phyloP scores from a whole-genome alignment of 2,797 vertebrate genomes.

The Chiroxiphia lanceolata region DNA sequence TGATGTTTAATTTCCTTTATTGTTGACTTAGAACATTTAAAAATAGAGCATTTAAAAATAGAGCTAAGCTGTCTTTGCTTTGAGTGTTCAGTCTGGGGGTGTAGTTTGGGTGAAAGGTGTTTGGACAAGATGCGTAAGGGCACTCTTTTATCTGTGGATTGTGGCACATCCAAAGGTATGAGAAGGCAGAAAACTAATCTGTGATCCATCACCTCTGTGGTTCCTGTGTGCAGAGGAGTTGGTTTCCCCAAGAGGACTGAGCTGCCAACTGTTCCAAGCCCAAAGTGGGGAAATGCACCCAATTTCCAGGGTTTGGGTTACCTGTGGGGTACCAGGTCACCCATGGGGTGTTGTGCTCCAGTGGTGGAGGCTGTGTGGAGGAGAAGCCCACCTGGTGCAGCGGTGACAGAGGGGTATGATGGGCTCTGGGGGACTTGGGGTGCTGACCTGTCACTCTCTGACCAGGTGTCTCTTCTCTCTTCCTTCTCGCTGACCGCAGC shows the following conservation, averaged over 20 bases:
- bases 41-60: background rate
- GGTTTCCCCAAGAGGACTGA: background rate
- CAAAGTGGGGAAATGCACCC: fast-evolving
- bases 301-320: fast-evolving
- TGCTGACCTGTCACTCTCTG: slow-evolving; percentile 91
- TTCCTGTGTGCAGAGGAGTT: fast-evolving
- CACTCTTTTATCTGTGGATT: fast-evolving
- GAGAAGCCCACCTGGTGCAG: background rate
- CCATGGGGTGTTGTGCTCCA: fast-evolving
- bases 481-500: slow-evolving; percentile 95
- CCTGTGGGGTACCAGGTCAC: background rate
- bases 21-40: background rate
- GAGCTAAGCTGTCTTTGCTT: background rate
- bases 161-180: fast-evolving
- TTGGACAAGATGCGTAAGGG: background rate
- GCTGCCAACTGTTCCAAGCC: background rate
- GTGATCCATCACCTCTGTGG: background rate
- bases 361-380: background rate
- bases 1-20: background rate
- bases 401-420: background rate
- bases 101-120: background rate
- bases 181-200: background rate
- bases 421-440: background rate
- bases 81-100: fast-evolving
- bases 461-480: slow-evolving; percentile 97